A percentile compares a stretch with the other conserved stretches of the same genome.
These are phyloP conservation scores for Epicampocera succincta DNA, from an alignment of 2,888 invertebrate species.

Conservation along the genomic window DNA sequence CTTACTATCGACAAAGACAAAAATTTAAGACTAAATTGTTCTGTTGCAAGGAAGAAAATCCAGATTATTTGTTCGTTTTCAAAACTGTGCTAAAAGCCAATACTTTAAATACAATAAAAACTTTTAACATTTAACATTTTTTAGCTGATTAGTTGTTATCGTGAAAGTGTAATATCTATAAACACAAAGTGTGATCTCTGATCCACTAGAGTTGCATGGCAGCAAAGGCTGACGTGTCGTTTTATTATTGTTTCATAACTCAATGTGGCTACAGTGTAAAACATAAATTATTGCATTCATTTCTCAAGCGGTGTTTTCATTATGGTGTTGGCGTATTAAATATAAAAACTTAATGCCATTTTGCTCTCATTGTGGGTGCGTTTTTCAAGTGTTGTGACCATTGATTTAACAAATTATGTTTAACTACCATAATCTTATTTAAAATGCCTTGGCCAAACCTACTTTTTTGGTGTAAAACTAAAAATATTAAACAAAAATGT, in stretches of 20 bases:
- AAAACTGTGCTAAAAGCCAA: not conserved
- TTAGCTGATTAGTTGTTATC: conserved; percentile 21
- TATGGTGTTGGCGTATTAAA: conserved; percentile 13
- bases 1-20: conserved; percentile 26
- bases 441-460: conserved; percentile 66
- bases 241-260: conserved; percentile 15
- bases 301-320: conserved; percentile 47
- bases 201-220: conserved; percentile 34
- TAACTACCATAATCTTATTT: conserved; percentile 62
- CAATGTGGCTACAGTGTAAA: conserved; percentile 48
- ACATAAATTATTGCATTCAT: conserved; percentile 42
- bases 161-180: conserved; percentile 49
- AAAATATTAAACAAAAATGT: conserved; percentile 46
- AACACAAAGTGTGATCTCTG: conserved; percentile 30
- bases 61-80: conserved; percentile 9
- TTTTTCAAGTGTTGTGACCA: conserved; percentile 44
- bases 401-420: conserved; percentile 58
- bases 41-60: conserved; percentile 11
- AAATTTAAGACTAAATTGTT: conserved; percentile 5
- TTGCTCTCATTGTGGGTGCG: conserved; percentile 52
- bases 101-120: too few relatives aligned
- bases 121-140: not conserved
- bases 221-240: conserved; percentile 30
- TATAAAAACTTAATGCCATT: conserved; percentile 35
- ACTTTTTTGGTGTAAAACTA: conserved; percentile 66